Evolutionary conservation across 2,797 vertebrate genomes (phyloP).

Genomic region (Melanotaenia trifasciata): DNA sequence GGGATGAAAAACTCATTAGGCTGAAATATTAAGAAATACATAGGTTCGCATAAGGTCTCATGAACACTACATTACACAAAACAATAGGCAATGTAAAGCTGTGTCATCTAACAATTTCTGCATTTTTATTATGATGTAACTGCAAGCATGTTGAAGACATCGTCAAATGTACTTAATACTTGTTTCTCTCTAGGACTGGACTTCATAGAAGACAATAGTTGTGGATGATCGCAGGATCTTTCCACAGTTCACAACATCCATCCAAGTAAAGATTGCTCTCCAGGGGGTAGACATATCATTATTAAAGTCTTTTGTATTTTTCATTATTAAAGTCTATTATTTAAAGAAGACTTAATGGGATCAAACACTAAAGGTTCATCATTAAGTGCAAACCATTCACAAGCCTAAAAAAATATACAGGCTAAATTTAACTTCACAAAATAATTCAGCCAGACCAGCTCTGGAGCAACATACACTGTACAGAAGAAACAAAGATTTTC

Average conservation of each 20-base stretch:
- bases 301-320: neutral
- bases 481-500: neutral
- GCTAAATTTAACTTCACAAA: neutral
- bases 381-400: neutral
- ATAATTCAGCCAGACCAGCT: neutral
- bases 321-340: neutral
- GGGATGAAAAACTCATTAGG: neutral
- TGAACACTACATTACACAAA: neutral
- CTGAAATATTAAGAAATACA: neutral
- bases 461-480: neutral
- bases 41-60: neutral
- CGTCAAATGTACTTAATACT: neutral
- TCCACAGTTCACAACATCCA: neutral
- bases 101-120: neutral
- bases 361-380: too few relatives aligned
- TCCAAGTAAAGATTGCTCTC: neutral
- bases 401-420: neutral
- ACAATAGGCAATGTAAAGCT: neutral
- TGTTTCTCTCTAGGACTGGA: neutral
- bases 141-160: neutral
- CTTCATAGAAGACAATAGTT: neutral
- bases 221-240: neutral
- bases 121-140: neutral
- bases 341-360: neutral
- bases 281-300: neutral